Conservation (phyloP, 2,888 invertebrate genomes). For the Hirtodrosophila trivittata region DNA sequence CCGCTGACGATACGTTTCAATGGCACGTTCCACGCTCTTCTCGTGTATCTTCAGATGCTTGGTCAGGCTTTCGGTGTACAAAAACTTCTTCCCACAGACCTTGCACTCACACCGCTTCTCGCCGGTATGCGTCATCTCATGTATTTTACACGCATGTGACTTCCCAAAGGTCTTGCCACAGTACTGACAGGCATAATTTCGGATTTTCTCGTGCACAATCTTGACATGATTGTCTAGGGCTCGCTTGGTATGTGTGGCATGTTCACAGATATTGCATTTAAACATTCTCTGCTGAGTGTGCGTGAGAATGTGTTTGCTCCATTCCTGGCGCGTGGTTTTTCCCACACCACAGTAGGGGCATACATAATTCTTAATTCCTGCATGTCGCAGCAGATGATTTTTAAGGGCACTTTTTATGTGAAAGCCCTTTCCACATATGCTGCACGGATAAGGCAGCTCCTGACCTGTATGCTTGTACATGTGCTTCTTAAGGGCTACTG, state of each 20-base stretch:
- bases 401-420: slow-evolving; percentile 82
- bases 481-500: slow-evolving; percentile 80
- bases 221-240: slow-evolving; percentile 80
- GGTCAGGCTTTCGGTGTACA: slow-evolving; percentile 79
- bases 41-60: slow-evolving; percentile 81
- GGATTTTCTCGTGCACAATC: slow-evolving; percentile 79
- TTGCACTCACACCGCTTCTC: slow-evolving; percentile 81
- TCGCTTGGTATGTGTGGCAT: slow-evolving; percentile 81
- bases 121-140: slow-evolving; percentile 81
- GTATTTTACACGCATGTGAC: slow-evolving; percentile 81
- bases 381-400: slow-evolving; percentile 81
- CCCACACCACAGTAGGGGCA: slow-evolving; percentile 82
- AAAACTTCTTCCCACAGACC: slow-evolving; percentile 79
- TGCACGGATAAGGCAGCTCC: slow-evolving; percentile 80
- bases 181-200: slow-evolving; percentile 80
- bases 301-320: slow-evolving; percentile 81
- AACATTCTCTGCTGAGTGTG: slow-evolving; percentile 82
- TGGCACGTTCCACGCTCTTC: slow-evolving; percentile 77
- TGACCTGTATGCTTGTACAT: slow-evolving; percentile 82
- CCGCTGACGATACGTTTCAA: slow-evolving; percentile 79
- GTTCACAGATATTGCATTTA: slow-evolving; percentile 78
- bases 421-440: slow-evolving; percentile 81
- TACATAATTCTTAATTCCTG: slow-evolving; percentile 82
- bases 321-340: slow-evolving; percentile 81
- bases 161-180: slow-evolving; percentile 81